Evolutionary conservation across 2,888 invertebrate genomes (phyloP).

Genomic region (Empis livida): DNA sequence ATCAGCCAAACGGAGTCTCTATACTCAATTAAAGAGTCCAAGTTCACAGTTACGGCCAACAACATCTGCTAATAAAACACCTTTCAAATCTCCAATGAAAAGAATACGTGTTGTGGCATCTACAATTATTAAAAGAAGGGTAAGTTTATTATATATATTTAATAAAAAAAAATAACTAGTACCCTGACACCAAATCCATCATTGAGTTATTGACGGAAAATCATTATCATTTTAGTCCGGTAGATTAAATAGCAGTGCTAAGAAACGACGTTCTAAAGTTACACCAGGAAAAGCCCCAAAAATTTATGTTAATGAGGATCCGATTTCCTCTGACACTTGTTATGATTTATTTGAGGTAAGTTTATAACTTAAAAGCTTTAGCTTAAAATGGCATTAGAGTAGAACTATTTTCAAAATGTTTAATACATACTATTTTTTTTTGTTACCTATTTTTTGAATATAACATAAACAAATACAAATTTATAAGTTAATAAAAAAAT

Average conservation of each 20-base stretch:
- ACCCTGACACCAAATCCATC: too few relatives aligned
- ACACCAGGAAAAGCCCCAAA: slow-evolving; percentile 7
- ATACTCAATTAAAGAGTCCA: slow-evolving; percentile 7
- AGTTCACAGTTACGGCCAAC: slow-evolving; percentile 8
- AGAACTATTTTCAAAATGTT: too few relatives aligned
- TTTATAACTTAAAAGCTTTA: too few relatives aligned
- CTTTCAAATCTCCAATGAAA: slow-evolving; percentile 19
- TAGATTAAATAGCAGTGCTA: slow-evolving; percentile 19
- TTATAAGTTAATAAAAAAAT: too few relatives aligned
- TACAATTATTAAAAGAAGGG: slow-evolving; percentile 19
- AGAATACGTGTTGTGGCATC: slow-evolving; percentile 22
- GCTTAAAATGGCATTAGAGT: too few relatives aligned
- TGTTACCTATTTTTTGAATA: too few relatives aligned
- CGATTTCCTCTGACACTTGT: slow-evolving; percentile 6
- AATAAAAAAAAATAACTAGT: too few relatives aligned
- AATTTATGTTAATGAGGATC: slow-evolving; percentile 1
- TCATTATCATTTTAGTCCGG: slow-evolving; percentile 6
- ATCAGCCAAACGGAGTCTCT: slow-evolving; percentile 26
- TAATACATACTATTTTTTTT: too few relatives aligned
- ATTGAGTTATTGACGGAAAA: not conserved
- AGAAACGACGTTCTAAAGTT: slow-evolving; percentile 16
- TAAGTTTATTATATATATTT: not conserved
- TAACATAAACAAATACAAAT: too few relatives aligned
- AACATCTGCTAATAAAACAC: slow-evolving; percentile 8
- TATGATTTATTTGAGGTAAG: slow-evolving; percentile 14